These are phyloP conservation scores for Drosophila leontia DNA, from an alignment of 1,140 invertebrate genomes.

Conservation along the genomic window DNA sequence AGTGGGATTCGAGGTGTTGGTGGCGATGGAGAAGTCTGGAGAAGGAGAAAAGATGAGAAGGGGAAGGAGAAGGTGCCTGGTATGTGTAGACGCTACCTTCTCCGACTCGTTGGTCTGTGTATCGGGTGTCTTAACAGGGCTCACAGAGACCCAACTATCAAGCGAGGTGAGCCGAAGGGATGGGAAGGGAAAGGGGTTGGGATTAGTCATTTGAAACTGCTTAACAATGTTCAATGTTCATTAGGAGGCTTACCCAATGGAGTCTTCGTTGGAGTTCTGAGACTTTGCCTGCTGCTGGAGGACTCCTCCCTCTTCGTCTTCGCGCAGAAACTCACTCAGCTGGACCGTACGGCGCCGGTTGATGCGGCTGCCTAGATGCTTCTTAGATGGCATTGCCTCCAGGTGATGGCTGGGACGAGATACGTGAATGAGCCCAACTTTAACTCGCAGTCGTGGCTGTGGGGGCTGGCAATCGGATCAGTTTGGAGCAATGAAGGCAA, in stretches of 20 bases:
- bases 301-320: background rate
- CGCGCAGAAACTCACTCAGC: slow-evolving; percentile 37
- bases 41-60: too few relatives aligned
- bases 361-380: slow-evolving; percentile 22
- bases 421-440: slow-evolving; percentile 60
- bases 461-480: slow-evolving; percentile 60
- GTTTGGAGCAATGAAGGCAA: slow-evolving; percentile 50
- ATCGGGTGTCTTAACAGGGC: background rate
- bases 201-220: too few relatives aligned
- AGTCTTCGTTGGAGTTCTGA: background rate
- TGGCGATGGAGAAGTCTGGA: too few relatives aligned
- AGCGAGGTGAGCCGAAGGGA: too few relatives aligned
- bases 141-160: background rate
- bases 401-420: slow-evolving; percentile 58
- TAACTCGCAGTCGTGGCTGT: slow-evolving; percentile 64
- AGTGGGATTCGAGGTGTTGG: too few relatives aligned
- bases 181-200: too few relatives aligned
- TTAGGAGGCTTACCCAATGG: slow-evolving; percentile 11
- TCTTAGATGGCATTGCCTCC: slow-evolving; percentile 74
- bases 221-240: too few relatives aligned
- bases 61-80: background rate
- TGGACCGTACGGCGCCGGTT: slow-evolving; percentile 19
- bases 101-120: background rate
- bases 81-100: background rate
- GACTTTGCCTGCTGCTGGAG: background rate